phyloP scores from a whole-genome alignment of 2,113 vertebrate genomes.

The Recurvirostra avosetta region DNA sequence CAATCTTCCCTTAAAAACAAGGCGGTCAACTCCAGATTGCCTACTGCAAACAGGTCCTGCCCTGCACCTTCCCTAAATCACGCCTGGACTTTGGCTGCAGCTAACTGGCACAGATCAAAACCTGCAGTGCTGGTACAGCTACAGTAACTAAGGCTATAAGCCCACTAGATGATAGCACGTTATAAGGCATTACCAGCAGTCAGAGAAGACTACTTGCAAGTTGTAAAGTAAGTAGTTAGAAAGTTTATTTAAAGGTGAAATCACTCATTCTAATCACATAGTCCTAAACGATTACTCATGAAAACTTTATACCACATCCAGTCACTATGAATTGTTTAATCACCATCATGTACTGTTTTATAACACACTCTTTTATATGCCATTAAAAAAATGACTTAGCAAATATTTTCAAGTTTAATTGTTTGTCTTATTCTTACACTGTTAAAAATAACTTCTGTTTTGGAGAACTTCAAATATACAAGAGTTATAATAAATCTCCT shows the following conservation, averaged over 20 bases:
- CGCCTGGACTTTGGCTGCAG: accelerated
- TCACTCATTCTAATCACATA: background rate
- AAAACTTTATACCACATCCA: background rate
- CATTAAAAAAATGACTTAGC: background rate
- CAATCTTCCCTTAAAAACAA: background rate
- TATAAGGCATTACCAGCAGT: background rate
- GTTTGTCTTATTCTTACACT: background rate
- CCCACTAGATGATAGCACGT: background rate
- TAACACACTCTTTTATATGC: background rate
- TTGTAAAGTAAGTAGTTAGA: background rate
- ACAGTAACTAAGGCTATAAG: too few species aligned
- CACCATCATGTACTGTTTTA: background rate
- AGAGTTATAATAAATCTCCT: background rate
- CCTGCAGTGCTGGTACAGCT: background rate
- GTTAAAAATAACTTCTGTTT: background rate
- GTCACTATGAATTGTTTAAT: background rate
- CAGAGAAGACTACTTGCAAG: background rate
- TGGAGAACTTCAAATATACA: background rate
- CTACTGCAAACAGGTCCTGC: background rate
- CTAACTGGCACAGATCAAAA: background rate
- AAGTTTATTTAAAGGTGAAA: background rate
- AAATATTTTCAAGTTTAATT: background rate
- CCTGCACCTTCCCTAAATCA: background rate
- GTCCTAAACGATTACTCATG: background rate
- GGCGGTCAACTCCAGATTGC: background rate